Evolutionary conservation across 2,888 invertebrate species (phyloP).

Genomic region (Hypolimnas misippus): DNA sequence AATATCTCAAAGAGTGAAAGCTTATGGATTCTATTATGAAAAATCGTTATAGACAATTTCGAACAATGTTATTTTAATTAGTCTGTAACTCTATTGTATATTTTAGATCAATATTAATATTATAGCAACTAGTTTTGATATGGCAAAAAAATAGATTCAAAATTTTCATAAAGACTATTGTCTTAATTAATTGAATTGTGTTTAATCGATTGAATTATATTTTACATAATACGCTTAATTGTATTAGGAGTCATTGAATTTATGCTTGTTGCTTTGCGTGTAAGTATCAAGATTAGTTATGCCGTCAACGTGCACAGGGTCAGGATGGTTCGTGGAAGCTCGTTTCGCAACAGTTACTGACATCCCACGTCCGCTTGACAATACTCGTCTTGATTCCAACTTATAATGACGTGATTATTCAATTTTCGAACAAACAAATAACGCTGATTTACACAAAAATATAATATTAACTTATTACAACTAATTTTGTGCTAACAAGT

Average conservation of each 20-base stretch:
- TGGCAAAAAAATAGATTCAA: no score
- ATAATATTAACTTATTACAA: no score
- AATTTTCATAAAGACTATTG: no score
- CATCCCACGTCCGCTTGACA: slow-evolving; percentile 56
- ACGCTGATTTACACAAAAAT: background rate
- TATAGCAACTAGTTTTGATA: no score
- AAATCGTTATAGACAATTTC: background rate
- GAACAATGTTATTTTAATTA: background rate
- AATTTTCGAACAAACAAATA: slow-evolving; percentile 6
- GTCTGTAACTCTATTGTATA: no score
- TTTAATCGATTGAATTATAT: background rate
- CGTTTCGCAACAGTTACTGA: slow-evolving; percentile 60
- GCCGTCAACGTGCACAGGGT: slow-evolving; percentile 60
- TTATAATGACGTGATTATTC: slow-evolving; percentile 44
- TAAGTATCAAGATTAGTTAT: slow-evolving; percentile 65
- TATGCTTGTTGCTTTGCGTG: slow-evolving; percentile 47
- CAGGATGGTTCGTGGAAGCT: slow-evolving; percentile 61
- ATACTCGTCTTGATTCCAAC: slow-evolving; percentile 49
- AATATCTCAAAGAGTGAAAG: slow-evolving; percentile 31
- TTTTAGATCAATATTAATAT: no score
- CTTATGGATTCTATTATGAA: background rate
- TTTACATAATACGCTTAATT: background rate
- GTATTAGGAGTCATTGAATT: background rate
- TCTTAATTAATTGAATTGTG: no score
- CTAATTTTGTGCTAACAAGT: no score